Percentiles rank a stretch among this genome's conserved stretches.
phyloP scores from a whole-genome alignment of 2,888 invertebrate genomes.

The Drosophila affinis region DNA sequence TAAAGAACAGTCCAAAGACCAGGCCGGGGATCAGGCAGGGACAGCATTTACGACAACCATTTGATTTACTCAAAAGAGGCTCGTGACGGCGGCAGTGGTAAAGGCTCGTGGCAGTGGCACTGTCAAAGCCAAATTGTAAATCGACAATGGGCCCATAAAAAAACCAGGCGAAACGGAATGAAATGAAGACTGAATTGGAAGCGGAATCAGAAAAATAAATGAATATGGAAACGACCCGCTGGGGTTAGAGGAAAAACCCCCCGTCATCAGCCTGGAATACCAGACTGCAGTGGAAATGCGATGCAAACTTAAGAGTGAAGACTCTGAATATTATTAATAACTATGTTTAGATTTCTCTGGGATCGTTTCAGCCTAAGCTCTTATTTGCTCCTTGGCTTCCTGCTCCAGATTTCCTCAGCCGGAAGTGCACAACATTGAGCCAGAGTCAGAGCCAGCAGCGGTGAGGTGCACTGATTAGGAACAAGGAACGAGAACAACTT shows the following conservation, averaged over 20 bases:
- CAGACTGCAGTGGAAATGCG: conserved; percentile 1
- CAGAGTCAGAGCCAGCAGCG: conserved; percentile 18
- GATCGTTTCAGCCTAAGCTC: no score
- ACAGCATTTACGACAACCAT: conserved; percentile 64
- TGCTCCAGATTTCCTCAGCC: not conserved
- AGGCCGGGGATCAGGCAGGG: conserved; percentile 11
- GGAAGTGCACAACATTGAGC: conserved; percentile 26
- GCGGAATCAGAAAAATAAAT: conserved; percentile 3
- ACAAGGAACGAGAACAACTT: conserved; percentile 10
- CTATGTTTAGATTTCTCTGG: no score
- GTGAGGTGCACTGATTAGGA: no score
- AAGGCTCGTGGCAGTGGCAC: conserved; percentile 12
- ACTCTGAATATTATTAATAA: not conserved
- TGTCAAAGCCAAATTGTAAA: conserved; percentile 59
- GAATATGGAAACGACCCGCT: conserved; percentile 2
- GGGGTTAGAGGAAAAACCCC: not conserved
- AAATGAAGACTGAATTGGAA: conserved; percentile 15
- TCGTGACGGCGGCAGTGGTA: not conserved
- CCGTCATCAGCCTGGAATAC: conserved; percentile 2
- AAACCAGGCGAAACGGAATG: conserved; percentile 6
- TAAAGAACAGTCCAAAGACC: conserved; percentile 28
- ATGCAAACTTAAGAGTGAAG: not conserved
- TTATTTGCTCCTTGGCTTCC: no score
- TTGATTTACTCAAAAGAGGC: conserved; percentile 64
- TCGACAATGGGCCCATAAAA: conserved; percentile 48